Evolutionary conservation across 1,140 invertebrate genomes (phyloP), one percentile per base, ranked within the genome.

Genomic region (Galleria mellonella): DNA sequence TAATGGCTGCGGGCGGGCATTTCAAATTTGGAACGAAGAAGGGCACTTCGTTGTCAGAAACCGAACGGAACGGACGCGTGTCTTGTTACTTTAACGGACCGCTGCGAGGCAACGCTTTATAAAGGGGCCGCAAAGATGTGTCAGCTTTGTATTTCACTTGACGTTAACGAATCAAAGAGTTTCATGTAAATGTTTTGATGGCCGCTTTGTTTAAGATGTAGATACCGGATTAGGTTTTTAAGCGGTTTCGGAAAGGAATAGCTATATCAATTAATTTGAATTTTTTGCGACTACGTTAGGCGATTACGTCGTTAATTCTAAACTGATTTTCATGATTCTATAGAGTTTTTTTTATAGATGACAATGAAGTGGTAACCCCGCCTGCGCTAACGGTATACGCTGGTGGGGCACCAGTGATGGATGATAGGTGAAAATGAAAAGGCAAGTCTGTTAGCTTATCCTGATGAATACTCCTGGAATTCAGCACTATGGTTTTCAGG

Each of bases 11-110:
- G 9, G 35, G 35, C 35, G 17, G 35, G 35, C 35, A 37, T 17
- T 37, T 37, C 35, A 37, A 37, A 37, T 37, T 37, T 17, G 14
- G 14, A 37, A 37, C 35, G 35, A 37, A 37, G 35, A 37, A 13
- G 15, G 17, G 35, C 35, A 37, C n/a, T 37, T 4, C 10, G 14
- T 9, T 37, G 35, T 37, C 35, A 37, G 15, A 13, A 9, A n/a
- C 35, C 14, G 35, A 37, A 13, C 14, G 15, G 13, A 37, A 37
- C 14, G 14, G 35, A 37, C 35, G 35, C 15, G 17, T 23, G 17
- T 23, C 17, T n/a, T 17, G 35, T 17, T 37, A 35, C 32, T 35
- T 13, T 12, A 14, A 9, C 13, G 2, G 2, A 17, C 4, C 13
- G 35, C 35, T 17, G 9, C 14, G 9, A n/a, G 35, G 13, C 2